Evolutionary conservation across 2,113 vertebrate species (phyloP), one percentile per base, ranked within the genome.

Genomic region (Oostethus manadensis): DNA sequence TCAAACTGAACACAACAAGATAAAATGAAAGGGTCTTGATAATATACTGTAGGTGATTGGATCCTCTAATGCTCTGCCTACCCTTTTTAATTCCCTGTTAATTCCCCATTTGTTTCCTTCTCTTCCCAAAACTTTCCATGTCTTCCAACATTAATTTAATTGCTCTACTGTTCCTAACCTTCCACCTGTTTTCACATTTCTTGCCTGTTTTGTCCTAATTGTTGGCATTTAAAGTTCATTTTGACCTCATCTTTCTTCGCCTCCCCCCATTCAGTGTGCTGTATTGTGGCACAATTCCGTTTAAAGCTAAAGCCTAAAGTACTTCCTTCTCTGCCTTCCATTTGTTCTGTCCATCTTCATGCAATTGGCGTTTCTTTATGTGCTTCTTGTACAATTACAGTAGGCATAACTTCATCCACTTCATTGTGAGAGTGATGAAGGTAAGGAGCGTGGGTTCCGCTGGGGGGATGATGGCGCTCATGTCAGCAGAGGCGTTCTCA

Each of bases 381-480:
- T 14, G 66, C 51, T 56, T 17, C 17, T 1, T 42, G 20, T 21
- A 58, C 56, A 11, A 47, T 51, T 70, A 72, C 46, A 45, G 40
- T 60, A 15, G 50, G 46, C 68, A 72, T 55, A 48, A 33, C 57
- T 46, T 66, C 64, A 78, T 51, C 49, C 70, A 64, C 68, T 47
- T 43, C 38, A 13, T 42, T 49, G 33, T 56, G 35, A 51, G 63
- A 51, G 56, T 68, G 76, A 78, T 71, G 71, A 56, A 70, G 62
- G 42, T 56, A 61, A 58, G 40, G 13, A 54, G 22, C 22, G 40
- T 51, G 58, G 29, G 63, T 13, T 54, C 48, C 3, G 21, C 4
- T 18, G 22, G 58, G 17, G 60, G 59, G 60, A 45, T 71, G 68
- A 81, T 73, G 76, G 72, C 81, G 49, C 55, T 60, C 58, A 65